Conservation (phyloP, 2,797 vertebrate species). For the Melopsittacus undulatus region DNA sequence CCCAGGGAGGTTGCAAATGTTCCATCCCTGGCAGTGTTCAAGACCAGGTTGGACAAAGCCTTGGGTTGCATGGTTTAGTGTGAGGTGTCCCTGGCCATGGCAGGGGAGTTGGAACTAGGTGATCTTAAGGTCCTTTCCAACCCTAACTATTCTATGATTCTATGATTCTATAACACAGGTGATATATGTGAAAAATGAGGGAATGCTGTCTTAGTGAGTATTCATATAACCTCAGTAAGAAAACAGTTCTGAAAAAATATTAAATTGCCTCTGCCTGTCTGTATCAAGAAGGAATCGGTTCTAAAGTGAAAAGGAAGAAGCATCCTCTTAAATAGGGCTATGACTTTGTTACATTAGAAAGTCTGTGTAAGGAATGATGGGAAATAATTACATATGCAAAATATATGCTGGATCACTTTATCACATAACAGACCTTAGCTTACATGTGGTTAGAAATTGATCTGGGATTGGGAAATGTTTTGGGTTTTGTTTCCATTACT, state of each 20-base stretch:
- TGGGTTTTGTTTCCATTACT: conserved; percentile 47
- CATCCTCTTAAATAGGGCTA: background rate
- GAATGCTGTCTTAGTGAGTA: background rate
- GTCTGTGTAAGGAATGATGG: background rate
- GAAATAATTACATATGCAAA: conserved; percentile 15
- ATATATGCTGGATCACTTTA: background rate
- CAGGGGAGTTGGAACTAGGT: too few species aligned
- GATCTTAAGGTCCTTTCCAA: too few species aligned
- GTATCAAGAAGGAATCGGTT: background rate
- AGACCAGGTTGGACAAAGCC: too few species aligned
- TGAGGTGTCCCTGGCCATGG: too few species aligned
- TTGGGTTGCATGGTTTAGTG: too few species aligned
- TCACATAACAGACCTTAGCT: background rate
- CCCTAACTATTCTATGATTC: too few species aligned
- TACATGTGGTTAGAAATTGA: conserved; percentile 8
- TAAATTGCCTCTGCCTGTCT: background rate
- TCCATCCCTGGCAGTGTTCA: too few species aligned
- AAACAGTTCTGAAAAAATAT: background rate
- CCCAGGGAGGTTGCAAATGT: too few species aligned
- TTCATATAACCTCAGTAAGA: background rate
- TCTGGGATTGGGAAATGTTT: conserved; percentile 34
- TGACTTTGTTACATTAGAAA: background rate
- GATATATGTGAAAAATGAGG: background rate
- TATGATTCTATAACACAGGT: background rate
- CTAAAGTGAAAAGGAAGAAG: background rate